Base-by-base conservation (phyloP, 2,113 vertebrate genomes). In the Poicephalus meyeri region DNA sequence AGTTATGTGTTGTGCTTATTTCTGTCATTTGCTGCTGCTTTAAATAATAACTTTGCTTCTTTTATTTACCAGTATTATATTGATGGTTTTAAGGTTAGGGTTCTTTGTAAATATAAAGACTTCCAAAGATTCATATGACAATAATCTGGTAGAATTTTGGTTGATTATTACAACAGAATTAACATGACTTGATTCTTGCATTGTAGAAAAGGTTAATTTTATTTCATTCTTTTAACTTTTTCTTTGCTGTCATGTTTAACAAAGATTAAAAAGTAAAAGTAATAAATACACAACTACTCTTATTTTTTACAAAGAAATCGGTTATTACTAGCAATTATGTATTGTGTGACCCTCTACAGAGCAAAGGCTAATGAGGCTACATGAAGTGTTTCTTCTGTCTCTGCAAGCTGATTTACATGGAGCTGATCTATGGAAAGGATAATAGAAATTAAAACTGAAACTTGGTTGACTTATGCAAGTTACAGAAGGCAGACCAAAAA, bases 141-240 rank as follows among this genome's bases (percentile, higher is more conserved):
- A 89, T 77, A 88, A 74, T 70, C n/a, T 80, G 81, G 81, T 73
- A 71, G 91, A 41, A 97, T 96, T 94, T 96, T 97, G 97, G 98
- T 97, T 92, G 94, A 97, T 98, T 97, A 52, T 96, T 97, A n/a
- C 94, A 94, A 77, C 53, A 96, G 74, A 97, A 82, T 96, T 95
- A 94, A 95, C 60, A 85, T 94, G 86, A 93, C 77, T 96, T 97
- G 91, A 92, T 97, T 80, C 73, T 94, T 96, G 60, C 70, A 96
- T 97, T 91, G 87, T 96, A 89, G 95, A 73, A 98, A 98, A 98
- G 97, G 97, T 98, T 98, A 97, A 98, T 97, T 97, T 91, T 23
- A 96, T 95, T 97, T 96, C 96, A 70, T 96, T 94, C 95, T 95
- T 89, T 93, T 97, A 97, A 97, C 95, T 96, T 98, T 97, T 96